Evolutionary conservation across 1,140 invertebrate genomes (phyloP).

Genomic region (Anadara kagoshimensis): DNA sequence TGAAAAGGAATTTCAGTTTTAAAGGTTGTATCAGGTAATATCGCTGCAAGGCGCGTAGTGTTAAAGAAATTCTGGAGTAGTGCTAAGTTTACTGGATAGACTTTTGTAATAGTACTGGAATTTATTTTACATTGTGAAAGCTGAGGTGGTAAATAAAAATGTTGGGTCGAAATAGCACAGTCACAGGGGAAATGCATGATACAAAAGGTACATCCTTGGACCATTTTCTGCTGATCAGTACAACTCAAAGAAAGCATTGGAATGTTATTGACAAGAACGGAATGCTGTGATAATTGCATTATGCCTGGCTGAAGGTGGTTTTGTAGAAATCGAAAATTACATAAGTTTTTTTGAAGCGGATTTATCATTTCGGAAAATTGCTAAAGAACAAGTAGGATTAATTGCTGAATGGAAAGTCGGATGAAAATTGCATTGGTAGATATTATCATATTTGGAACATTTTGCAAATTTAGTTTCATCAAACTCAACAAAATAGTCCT

Average conservation of each 20-base stretch:
- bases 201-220: not conserved
- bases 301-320: slow-evolving; percentile 7
- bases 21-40: slow-evolving; percentile 22
- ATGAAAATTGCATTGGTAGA: slow-evolving; percentile 13
- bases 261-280: slow-evolving; percentile 24
- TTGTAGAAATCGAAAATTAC: slow-evolving; percentile 20
- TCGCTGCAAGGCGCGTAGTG: not conserved
- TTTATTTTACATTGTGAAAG: not conserved
- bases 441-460: slow-evolving; percentile 6
- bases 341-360: not conserved
- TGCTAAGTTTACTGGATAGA: slow-evolving; percentile 28
- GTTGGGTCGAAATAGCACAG: slow-evolving; percentile 13
- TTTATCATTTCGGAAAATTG: slow-evolving; percentile 17
- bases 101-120: not conserved
- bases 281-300: slow-evolving; percentile 21
- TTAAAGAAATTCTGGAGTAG: slow-evolving; percentile 29
- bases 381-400: slow-evolving; percentile 1
- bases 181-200: not conserved
- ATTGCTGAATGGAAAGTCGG: slow-evolving; percentile 7
- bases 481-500: slow-evolving; percentile 9
- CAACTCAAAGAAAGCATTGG: not conserved
- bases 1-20: slow-evolving; percentile 11
- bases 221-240: not conserved
- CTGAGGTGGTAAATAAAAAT: slow-evolving; percentile 14
- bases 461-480: slow-evolving; percentile 8